Conservation (phyloP, 1,140 invertebrate genomes). For the Trichonephila inaurata region DNA sequence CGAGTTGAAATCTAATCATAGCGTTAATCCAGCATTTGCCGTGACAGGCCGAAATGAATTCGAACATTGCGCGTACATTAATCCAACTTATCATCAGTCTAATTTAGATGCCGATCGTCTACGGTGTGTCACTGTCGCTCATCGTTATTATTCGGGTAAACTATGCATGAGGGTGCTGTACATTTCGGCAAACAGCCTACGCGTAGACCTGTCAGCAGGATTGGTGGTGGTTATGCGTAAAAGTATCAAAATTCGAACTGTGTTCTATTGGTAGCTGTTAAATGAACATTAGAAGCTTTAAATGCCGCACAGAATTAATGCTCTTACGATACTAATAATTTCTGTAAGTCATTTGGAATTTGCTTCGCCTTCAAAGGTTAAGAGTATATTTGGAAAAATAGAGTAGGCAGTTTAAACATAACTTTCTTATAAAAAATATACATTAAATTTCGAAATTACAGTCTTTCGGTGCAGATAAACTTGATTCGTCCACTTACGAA, state of each 20-base stretch:
- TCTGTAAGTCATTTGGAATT: too few relatives aligned
- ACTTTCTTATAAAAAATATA: too few relatives aligned
- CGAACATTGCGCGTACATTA: background rate
- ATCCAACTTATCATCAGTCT: background rate
- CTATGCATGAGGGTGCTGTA: constrained; percentile 17
- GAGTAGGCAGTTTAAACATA: too few relatives aligned
- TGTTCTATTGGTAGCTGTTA: background rate
- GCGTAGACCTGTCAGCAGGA: background rate
- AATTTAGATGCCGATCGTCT: constrained; percentile 16
- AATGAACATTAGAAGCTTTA: too few relatives aligned
- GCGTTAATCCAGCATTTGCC: background rate
- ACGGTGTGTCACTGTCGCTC: background rate
- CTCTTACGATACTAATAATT: too few relatives aligned
- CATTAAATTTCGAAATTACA: too few relatives aligned
- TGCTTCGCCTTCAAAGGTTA: too few relatives aligned
- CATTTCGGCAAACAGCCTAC: constrained; percentile 30
- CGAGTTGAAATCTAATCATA: background rate
- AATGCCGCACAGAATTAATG: too few relatives aligned
- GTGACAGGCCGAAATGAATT: constrained; percentile 13
- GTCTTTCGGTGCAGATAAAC: too few relatives aligned
- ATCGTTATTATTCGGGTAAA: constrained; percentile 35
- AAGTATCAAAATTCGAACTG: background rate
- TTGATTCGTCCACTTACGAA: too few relatives aligned
- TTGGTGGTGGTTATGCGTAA: background rate
- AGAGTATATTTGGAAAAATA: too few relatives aligned